Conservation (phyloP, 2,113 vertebrate species). For the Cynocephalus volans region DNA sequence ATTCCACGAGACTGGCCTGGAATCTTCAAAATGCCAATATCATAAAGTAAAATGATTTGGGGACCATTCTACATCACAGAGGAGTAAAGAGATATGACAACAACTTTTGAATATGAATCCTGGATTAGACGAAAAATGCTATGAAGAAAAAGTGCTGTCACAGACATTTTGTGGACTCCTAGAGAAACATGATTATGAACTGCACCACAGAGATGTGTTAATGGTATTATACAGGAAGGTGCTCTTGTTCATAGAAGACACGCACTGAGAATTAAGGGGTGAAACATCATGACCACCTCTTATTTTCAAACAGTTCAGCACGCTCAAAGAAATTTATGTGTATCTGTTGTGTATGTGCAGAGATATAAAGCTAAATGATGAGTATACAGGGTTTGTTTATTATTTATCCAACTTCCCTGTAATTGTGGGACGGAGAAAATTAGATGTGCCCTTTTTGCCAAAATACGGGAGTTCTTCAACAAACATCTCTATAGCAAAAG, state of each 20-base stretch:
- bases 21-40: constrained; percentile 37
- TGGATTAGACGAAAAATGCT: background rate
- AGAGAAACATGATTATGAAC: background rate
- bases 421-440: background rate
- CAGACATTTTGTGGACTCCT: background rate
- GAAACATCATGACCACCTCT: background rate
- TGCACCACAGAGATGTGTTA: background rate
- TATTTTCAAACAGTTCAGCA: background rate
- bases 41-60: background rate
- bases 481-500: constrained; percentile 15
- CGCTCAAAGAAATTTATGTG: background rate
- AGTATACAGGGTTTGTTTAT: background rate
- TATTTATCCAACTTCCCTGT: background rate
- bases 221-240: background rate
- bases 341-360: background rate
- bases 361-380: background rate
- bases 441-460: background rate
- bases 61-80: background rate
- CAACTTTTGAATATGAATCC: background rate
- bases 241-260: background rate
- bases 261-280: background rate
- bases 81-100: background rate
- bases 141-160: background rate
- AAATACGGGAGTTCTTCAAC: background rate
- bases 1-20: background rate